phyloP scores from a whole-genome alignment of 1,140 invertebrate species.

The Orussus abietinus region DNA sequence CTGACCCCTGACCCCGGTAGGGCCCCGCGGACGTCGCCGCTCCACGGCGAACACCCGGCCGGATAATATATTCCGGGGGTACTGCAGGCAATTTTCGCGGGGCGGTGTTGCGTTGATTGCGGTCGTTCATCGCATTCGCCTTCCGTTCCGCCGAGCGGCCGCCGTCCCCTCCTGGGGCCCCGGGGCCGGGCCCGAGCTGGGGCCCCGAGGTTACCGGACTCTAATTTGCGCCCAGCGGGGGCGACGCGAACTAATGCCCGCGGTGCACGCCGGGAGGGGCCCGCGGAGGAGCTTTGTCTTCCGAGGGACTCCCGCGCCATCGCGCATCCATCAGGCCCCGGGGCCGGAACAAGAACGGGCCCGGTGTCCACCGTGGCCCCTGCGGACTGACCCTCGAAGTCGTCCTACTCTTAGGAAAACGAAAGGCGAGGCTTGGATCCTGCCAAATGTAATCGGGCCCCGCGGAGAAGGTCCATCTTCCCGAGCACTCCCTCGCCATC shows the following conservation, averaged over 20 bases:
- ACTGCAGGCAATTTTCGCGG: conserved; percentile 41
- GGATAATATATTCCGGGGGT: conserved; percentile 43
- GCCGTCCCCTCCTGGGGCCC: not conserved
- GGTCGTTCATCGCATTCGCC: conserved; percentile 44
- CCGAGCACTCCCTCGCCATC: no score
- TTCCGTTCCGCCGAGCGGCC: conserved; percentile 13
- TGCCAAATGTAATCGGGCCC: no score
- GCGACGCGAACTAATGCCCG: conserved; percentile 48
- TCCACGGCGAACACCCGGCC: not conserved
- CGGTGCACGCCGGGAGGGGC: conserved; percentile 39
- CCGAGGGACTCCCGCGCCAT: conserved; percentile 43
- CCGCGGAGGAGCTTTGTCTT: conserved; percentile 40
- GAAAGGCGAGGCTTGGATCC: no score
- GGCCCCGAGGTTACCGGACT: no score
- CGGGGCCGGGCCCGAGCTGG: no score
- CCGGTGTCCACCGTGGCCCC: no score
- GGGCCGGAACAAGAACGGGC: no score
- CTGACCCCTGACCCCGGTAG: not conserved
- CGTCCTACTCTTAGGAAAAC: no score
- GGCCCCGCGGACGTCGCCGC: no score
- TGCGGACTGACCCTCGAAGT: no score
- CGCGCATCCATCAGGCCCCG: conserved; percentile 45
- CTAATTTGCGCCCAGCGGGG: conserved; percentile 51
- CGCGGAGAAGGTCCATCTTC: no score
- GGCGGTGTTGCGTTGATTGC: conserved; percentile 46